Evolutionary conservation across 2,888 invertebrate species (phyloP).

Genomic region (Phyllotreta striolata): DNA sequence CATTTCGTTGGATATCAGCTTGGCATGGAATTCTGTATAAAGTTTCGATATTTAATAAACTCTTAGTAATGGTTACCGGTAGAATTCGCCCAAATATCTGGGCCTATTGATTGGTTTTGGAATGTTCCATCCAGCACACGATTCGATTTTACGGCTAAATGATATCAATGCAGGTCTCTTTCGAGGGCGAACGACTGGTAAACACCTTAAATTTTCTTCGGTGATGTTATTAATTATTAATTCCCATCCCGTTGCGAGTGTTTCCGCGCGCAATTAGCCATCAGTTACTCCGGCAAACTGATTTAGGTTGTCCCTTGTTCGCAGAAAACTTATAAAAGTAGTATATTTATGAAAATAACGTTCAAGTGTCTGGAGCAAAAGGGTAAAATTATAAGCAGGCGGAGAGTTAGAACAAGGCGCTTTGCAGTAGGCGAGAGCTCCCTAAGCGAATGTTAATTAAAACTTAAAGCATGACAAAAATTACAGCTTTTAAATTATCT

Average conservation of each 20-base stretch:
- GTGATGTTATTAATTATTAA: neutral
- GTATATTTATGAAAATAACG: conserved; percentile 44
- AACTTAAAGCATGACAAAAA: conserved; percentile 58
- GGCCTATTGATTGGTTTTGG: conserved; percentile 36
- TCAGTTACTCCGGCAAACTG: conserved; percentile 21
- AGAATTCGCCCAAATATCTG: conserved; percentile 44
- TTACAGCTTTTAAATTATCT: conserved; percentile 54
- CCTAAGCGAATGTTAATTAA: conserved; percentile 57
- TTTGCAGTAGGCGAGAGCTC: conserved; percentile 51
- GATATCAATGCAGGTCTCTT: no score
- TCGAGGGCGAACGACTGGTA: no score
- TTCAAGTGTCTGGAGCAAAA: conserved; percentile 52
- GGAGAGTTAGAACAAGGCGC: conserved; percentile 57
- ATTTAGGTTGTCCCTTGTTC: conserved; percentile 33
- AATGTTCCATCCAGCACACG: neutral
- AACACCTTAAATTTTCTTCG: no score
- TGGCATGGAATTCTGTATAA: conserved; percentile 47
- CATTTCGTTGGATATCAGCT: conserved; percentile 44
- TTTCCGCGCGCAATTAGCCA: conserved; percentile 7
- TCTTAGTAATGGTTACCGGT: conserved; percentile 45
- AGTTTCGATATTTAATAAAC: conserved; percentile 51
- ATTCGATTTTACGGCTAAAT: no score
- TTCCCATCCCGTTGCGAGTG: neutral
- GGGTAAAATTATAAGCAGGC: conserved; percentile 56
- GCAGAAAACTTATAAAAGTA: conserved; percentile 34